A percentile compares a stretch with the other conserved stretches of the same genome.
phyloP scores from a whole-genome alignment of 2,797 vertebrate genomes.

The Lacerta bilineata region DNA sequence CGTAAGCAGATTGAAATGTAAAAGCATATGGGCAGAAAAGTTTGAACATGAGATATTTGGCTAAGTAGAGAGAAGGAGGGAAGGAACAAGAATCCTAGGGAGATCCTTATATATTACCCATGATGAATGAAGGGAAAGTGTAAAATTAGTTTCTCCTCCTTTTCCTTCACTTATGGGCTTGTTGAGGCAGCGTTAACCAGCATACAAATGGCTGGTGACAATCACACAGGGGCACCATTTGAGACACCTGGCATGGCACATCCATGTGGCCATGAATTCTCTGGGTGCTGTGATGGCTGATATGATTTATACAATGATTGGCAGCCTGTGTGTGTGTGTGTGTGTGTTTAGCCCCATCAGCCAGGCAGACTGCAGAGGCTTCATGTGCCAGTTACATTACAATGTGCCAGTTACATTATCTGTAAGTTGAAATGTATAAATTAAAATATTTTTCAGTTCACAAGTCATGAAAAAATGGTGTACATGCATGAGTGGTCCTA shows the following conservation, averaged over 20 bases:
- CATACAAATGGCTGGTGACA: no score
- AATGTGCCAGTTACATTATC: not conserved
- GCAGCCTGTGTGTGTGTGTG: not conserved
- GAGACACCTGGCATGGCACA: no score
- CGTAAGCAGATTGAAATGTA: not conserved
- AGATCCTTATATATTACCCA: not conserved
- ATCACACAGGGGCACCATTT: no score
- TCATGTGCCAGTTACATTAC: not conserved
- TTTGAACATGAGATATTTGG: not conserved
- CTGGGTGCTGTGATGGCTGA: not conserved
- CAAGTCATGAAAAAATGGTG: no score
- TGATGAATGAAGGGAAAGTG: not conserved
- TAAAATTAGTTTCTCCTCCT: not conserved
- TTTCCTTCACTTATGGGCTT: no score
- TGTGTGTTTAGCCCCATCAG: not conserved
- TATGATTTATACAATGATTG: not conserved
- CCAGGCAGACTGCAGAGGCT: not conserved
- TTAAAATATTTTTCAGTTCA: no score
- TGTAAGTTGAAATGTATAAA: not conserved
- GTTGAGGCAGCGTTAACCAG: no score
- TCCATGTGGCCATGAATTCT: not conserved
- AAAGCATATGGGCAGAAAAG: not conserved
- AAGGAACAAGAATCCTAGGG: not conserved
- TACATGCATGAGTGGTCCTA: no score
- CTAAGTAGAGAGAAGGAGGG: not conserved